Evolutionary conservation across 1,140 invertebrate genomes (phyloP).

Genomic region (Pachyrhynchus sulphureomaculatus): DNA sequence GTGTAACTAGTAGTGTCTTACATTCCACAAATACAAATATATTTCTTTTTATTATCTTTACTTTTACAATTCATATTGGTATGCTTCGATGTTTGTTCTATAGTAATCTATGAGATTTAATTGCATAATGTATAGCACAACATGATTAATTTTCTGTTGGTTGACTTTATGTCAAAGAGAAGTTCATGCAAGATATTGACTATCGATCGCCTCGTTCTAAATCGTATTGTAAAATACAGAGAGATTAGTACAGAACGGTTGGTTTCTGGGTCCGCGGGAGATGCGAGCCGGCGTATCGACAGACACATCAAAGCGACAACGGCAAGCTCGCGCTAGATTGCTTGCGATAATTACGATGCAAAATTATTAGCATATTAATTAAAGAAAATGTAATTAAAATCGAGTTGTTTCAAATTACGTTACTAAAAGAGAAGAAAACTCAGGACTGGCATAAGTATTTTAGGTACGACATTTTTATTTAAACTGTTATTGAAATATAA

Average conservation of each 20-base stretch:
- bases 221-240: constrained; percentile 5
- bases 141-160: not conserved
- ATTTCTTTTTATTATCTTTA: no score
- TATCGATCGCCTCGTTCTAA: not conserved
- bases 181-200: constrained; percentile 6
- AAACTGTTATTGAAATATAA: no score
- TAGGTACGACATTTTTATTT: no score
- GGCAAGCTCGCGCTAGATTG: constrained; percentile 52
- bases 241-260: not conserved
- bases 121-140: no score
- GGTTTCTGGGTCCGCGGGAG: constrained; percentile 1
- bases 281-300: constrained; percentile 8
- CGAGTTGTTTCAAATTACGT: constrained; percentile 49
- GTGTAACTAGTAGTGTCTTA: no score
- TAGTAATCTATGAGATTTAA: no score
- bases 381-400: constrained; percentile 55
- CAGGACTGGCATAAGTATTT: constrained; percentile 10
- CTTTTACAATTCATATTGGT: no score
- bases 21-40: no score
- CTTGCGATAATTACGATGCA: constrained; percentile 57
- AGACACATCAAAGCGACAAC: constrained; percentile 55
- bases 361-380: constrained; percentile 59
- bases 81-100: no score
- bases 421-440: not conserved
- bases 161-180: not conserved